phyloP scores from a whole-genome alignment of 2,797 vertebrate genomes.

The Decapterus maruadsi region DNA sequence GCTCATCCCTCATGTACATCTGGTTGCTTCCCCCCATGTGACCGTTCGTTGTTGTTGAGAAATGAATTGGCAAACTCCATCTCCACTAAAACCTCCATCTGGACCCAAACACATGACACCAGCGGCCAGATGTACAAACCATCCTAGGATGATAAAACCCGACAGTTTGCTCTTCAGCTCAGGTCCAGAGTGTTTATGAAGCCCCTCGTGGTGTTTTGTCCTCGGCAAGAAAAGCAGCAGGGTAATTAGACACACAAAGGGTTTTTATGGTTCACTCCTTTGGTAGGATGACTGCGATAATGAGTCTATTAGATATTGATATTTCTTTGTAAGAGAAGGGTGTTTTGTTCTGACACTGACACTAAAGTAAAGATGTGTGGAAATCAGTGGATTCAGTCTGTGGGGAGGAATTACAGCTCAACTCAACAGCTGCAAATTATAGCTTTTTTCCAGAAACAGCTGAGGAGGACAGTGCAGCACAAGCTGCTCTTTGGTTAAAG shows the following conservation, averaged over 20 bases:
- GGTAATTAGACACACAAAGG: background rate
- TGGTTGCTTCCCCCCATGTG: constrained; percentile 62
- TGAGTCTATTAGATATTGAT: background rate
- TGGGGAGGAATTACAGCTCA: background rate
- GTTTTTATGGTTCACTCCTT: background rate
- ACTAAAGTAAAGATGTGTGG: background rate
- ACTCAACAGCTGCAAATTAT: no score
- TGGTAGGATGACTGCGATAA: background rate
- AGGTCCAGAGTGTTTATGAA: background rate
- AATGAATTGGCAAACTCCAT: constrained; percentile 42
- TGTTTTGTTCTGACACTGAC: background rate
- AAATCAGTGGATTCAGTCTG: background rate
- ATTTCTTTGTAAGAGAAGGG: background rate
- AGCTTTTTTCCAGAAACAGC: no score
- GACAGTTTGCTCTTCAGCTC: constrained; percentile 16
- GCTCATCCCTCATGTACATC: constrained; percentile 47
- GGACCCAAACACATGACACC: constrained; percentile 36
- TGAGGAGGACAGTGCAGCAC: no score
- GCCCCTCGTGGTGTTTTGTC: background rate
- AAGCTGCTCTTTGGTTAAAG: no score
- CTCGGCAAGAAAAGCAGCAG: background rate
- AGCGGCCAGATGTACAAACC: constrained; percentile 38
- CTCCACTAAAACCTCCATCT: constrained; percentile 58
- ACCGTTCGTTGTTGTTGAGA: constrained; percentile 41
- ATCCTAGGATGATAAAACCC: constrained; percentile 11